phyloP scores from a whole-genome alignment of 2,797 vertebrate species.

The Cottoperca gobio region DNA sequence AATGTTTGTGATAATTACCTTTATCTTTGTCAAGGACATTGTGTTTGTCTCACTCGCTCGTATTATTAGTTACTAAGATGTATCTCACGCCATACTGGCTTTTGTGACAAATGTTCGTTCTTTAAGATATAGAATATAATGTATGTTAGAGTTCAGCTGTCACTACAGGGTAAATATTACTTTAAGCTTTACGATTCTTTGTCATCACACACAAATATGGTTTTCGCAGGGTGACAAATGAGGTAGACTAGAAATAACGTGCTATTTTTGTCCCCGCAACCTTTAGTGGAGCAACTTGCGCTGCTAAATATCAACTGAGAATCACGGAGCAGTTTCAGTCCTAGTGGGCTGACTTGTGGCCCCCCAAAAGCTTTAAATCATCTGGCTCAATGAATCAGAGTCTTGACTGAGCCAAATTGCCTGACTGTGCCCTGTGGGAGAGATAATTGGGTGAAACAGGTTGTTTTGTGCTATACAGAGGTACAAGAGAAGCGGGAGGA shows the following conservation, averaged over 20 bases:
- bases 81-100: not conserved
- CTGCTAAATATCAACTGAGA: constrained; percentile 61
- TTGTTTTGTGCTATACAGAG: constrained; percentile 64
- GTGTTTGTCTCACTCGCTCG: constrained; percentile 20
- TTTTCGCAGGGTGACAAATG: constrained; percentile 25
- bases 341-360: constrained; percentile 57
- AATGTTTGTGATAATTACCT: constrained; percentile 52
- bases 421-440: constrained; percentile 74
- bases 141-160: not conserved
- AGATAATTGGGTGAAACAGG: constrained; percentile 80
- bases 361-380: constrained; percentile 73
- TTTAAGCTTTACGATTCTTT: not conserved
- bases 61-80: not conserved
- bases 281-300: constrained; percentile 30
- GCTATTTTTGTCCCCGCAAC: constrained; percentile 49
- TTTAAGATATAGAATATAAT: not conserved
- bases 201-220: not conserved
- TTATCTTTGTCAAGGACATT: constrained; percentile 40
- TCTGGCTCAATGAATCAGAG: constrained; percentile 72
- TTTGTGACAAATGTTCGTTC: not conserved
- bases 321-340: constrained; percentile 51
- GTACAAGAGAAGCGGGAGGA: constrained; percentile 45
- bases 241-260: constrained; percentile 29
- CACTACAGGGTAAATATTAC: not conserved
- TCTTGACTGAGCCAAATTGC: constrained; percentile 73